A percentile compares a stretch with the other conserved stretches of the same genome.
Conservation (phyloP, 2,888 invertebrate genomes). For the Epiblema foenella region DNA sequence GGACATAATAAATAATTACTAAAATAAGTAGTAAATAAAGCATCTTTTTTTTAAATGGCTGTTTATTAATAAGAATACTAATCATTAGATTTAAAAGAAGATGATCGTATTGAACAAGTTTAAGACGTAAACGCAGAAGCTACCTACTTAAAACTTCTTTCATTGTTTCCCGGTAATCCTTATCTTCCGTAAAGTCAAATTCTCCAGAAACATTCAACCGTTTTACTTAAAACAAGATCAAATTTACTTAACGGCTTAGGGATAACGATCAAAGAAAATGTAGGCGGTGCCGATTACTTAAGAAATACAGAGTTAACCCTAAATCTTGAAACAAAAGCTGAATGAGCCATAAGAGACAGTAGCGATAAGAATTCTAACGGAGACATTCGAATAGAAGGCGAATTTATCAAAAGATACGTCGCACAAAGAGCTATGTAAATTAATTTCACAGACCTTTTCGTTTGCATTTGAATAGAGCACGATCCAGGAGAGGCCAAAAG, state of each 20-base stretch:
- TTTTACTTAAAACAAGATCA: conserved; percentile 47
- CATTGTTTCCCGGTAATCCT: conserved; percentile 31
- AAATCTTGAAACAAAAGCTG: conserved; percentile 53
- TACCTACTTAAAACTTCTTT: conserved; percentile 26
- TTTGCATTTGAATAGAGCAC: conserved; percentile 67
- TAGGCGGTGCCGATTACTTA: conserved; percentile 46
- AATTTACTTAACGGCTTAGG: conserved; percentile 50
- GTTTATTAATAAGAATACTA: too few relatives aligned
- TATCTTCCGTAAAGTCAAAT: conserved; percentile 34
- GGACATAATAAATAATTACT: too few relatives aligned
- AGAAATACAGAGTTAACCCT: conserved; percentile 48
- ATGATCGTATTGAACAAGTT: neutral
- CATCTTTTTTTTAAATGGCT: too few relatives aligned
- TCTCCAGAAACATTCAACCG: conserved; percentile 31
- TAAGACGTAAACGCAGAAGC: neutral
- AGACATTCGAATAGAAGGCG: conserved; percentile 56
- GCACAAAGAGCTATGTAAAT: conserved; percentile 76
- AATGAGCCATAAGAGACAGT: conserved; percentile 61
- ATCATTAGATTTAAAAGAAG: neutral
- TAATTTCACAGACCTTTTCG: conserved; percentile 74
- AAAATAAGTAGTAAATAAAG: too few relatives aligned
- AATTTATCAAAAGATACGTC: conserved; percentile 70
- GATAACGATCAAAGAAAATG: conserved; percentile 47
- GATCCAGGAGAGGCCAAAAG: conserved; percentile 56
- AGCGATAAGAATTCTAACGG: conserved; percentile 64